phyloP scores from a whole-genome alignment of 2,113 vertebrate species.

The Hassar affinis region DNA sequence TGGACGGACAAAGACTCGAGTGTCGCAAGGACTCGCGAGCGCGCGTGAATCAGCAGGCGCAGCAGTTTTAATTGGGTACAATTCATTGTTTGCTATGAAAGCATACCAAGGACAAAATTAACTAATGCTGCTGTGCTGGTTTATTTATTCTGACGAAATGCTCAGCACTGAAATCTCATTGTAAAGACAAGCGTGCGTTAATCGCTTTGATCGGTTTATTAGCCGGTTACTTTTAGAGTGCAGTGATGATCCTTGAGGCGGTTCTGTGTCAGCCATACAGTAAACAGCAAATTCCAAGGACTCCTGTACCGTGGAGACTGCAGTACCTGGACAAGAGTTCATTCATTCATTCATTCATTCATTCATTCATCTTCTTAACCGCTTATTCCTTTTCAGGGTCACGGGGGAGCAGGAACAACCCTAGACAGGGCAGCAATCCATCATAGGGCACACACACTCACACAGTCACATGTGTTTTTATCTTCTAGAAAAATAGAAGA shows the following conservation, averaged over 20 bases:
- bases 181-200: neutral
- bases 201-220: neutral
- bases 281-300: neutral
- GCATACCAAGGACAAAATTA: conserved; percentile 16
- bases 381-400: too few relatives aligned
- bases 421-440: too few relatives aligned
- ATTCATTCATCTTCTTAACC: too few relatives aligned
- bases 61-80: conserved; percentile 1
- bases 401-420: too few relatives aligned
- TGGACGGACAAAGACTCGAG: neutral
- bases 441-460: too few relatives aligned
- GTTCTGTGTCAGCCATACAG: neutral
- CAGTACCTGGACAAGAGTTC: neutral
- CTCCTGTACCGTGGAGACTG: neutral
- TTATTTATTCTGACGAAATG: too few relatives aligned
- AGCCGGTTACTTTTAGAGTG: neutral
- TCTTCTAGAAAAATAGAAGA: too few relatives aligned
- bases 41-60: neutral
- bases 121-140: neutral
- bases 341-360: too few relatives aligned
- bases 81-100: neutral
- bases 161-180: neutral
- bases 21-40: neutral
- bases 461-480: too few relatives aligned
- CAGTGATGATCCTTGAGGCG: neutral